Evolutionary conservation across 2,113 vertebrate genomes (phyloP).

Genomic region (Ailuropoda melanoleuca): DNA sequence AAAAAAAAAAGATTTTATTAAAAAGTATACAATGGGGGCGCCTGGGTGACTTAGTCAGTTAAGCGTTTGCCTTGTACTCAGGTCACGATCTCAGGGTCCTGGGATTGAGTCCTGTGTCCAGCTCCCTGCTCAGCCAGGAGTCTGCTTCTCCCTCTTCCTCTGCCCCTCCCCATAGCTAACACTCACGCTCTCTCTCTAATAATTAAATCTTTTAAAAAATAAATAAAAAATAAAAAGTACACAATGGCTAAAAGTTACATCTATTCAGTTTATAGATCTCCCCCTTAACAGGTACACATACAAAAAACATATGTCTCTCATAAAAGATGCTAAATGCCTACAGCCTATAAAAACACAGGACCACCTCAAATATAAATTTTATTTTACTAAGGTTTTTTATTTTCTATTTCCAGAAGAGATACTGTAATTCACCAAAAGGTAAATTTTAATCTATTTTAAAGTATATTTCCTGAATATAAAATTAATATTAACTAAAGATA

Average conservation of each 20-base stretch:
- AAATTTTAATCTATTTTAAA: not conserved
- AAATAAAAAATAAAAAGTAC: not conserved
- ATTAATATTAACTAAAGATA: not conserved
- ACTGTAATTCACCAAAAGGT: not conserved
- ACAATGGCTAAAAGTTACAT: not conserved
- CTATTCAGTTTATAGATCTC: not conserved
- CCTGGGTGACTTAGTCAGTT: not conserved
- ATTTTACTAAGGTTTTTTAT: not conserved
- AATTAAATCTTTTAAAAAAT: not conserved
- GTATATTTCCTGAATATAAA: constrained; percentile 27
- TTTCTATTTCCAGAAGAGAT: constrained; percentile 40
- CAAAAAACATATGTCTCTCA: not conserved
- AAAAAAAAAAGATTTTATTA: not conserved
- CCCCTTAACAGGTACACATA: not conserved
- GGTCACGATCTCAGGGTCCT: not conserved
- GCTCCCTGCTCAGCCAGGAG: not conserved
- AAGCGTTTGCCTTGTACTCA: not conserved
- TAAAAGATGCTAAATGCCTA: not conserved
- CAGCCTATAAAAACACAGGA: not conserved
- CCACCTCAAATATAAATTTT: not conserved
- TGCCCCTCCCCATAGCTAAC: not conserved
- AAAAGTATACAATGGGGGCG: not conserved
- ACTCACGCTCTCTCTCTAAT: not conserved
- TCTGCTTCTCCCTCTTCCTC: not conserved
- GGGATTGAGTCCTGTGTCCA: not conserved